Conservation (phyloP, 2,797 vertebrate genomes). For the Crocidura indochinensis region DNA sequence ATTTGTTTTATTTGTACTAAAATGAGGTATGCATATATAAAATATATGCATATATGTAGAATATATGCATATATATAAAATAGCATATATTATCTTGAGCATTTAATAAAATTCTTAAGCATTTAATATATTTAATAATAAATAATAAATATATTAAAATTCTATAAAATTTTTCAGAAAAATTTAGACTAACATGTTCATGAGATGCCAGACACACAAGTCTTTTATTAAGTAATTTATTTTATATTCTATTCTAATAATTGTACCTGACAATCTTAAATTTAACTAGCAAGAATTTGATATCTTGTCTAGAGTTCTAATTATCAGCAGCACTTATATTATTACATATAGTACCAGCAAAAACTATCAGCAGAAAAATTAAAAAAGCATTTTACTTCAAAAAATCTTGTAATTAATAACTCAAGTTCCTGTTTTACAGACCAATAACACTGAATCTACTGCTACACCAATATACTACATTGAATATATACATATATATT, state of each 20-base stretch:
- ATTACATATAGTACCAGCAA: not conserved
- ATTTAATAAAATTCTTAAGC: not conserved
- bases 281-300: slow-evolving; percentile 27
- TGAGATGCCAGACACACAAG: slow-evolving; percentile 13
- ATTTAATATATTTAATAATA: no score
- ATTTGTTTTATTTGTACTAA: no score
- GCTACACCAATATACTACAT: no score
- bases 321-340: not conserved
- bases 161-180: no score
- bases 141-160: no score
- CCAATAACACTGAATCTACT: no score
- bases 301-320: not conserved
- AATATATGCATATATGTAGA: no score
- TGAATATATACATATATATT: no score
- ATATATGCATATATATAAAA: not conserved
- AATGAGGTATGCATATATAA: not conserved
- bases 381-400: slow-evolving; percentile 49
- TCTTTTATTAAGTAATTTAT: slow-evolving; percentile 25
- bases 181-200: slow-evolving; percentile 22
- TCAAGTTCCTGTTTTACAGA: not conserved
- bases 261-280: not conserved
- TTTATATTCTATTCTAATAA: slow-evolving; percentile 6
- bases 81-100: not conserved
- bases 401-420: slow-evolving; percentile 35
- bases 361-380: not conserved